Percentiles rank a stretch among this genome's conserved stretches.
phyloP scores from a whole-genome alignment of 1,140 invertebrate species.

The Orchesella cincta region DNA sequence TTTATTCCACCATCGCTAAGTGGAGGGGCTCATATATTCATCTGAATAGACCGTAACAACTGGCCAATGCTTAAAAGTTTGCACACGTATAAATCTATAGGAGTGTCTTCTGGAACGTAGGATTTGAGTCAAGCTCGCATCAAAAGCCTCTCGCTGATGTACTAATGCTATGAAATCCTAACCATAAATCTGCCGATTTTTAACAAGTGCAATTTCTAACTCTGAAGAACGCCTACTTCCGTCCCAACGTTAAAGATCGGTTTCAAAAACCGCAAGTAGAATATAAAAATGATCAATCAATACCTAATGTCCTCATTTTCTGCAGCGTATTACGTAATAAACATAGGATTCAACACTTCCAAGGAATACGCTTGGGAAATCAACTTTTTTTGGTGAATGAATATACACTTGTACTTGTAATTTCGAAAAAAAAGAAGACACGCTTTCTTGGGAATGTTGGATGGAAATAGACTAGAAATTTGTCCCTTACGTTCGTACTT shows the following conservation, averaged over 20 bases:
- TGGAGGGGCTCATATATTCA: too few species aligned
- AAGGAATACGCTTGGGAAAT: neutral
- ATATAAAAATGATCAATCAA: neutral
- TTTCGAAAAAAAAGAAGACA: neutral
- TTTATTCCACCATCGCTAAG: too few species aligned
- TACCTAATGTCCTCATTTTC: neutral
- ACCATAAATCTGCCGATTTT: neutral
- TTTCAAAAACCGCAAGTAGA: too few species aligned
- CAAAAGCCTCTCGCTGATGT: too few species aligned
- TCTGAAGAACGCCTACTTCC: neutral
- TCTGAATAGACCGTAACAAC: too few species aligned
- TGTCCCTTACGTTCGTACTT: neutral
- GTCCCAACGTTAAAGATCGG: too few species aligned
- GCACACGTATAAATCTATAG: too few species aligned
- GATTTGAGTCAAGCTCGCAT: too few species aligned
- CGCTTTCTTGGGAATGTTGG: neutral
- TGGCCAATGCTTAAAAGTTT: too few species aligned
- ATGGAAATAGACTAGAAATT: neutral
- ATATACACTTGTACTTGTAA: too few species aligned
- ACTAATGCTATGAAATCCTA: too few species aligned
- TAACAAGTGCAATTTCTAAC: neutral
- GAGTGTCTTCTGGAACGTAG: too few species aligned
- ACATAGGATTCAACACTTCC: neutral
- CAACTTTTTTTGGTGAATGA: neutral
- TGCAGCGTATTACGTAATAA: neutral